These are phyloP conservation scores for Morelia viridis DNA, from an alignment of 2,797 vertebrate species.

Conservation along the genomic window DNA sequence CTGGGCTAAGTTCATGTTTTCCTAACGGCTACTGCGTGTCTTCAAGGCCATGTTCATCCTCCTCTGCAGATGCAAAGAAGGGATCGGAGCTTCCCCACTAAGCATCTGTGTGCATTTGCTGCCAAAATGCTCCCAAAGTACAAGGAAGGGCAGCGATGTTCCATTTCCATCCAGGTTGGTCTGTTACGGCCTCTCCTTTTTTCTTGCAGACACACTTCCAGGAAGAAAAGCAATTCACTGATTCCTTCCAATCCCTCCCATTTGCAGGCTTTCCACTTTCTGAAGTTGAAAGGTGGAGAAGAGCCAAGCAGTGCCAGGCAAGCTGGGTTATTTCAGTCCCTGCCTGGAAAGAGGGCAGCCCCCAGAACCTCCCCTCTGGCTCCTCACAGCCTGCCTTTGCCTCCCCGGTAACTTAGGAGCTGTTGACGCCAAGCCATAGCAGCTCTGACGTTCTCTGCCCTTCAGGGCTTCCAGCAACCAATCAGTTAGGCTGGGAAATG, in stretches of 20 bases:
- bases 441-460: neutral
- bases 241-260: neutral
- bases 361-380: neutral
- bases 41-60: neutral
- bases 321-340: neutral
- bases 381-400: neutral
- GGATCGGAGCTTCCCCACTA: neutral
- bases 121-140: neutral
- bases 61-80: neutral
- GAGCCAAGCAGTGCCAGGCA: neutral
- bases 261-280: neutral
- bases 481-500: neutral
- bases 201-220: neutral
- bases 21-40: neutral
- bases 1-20: neutral
- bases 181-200: too few relatives aligned
- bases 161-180: neutral
- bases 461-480: neutral
- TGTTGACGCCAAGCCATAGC: neutral
- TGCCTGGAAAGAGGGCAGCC: neutral
- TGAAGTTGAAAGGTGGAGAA: neutral
- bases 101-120: neutral
- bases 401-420: neutral
- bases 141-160: neutral
- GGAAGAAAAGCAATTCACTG: neutral